phyloP scores from a whole-genome alignment of 2,113 vertebrate genomes.

The Nothoprocta perdicaria region DNA sequence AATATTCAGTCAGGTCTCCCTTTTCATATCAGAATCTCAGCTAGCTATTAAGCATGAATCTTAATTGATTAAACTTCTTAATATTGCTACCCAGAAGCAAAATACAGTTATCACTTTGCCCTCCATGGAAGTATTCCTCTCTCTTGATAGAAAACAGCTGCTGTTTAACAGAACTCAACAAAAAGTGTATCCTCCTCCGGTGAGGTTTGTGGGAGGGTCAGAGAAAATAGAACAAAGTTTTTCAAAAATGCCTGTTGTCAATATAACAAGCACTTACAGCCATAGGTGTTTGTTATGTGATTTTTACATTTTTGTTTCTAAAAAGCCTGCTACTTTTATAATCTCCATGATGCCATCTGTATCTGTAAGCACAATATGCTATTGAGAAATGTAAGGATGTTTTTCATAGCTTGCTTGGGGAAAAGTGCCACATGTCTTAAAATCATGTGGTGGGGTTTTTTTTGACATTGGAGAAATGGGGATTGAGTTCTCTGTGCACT shows the following conservation, averaged over 20 bases:
- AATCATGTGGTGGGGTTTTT: background rate
- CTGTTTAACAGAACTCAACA: background rate
- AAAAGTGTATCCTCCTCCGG: background rate
- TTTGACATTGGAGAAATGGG: background rate
- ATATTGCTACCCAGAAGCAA: background rate
- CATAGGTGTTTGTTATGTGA: background rate
- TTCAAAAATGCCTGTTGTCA: background rate
- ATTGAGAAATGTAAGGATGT: background rate
- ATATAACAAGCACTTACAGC: background rate
- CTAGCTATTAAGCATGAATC: background rate
- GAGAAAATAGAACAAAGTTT: background rate
- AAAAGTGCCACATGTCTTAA: background rate
- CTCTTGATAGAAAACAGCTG: background rate
- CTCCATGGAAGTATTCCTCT: background rate
- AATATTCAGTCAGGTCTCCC: background rate
- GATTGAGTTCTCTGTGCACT: fast-evolving
- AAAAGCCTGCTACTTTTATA: background rate
- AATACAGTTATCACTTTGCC: background rate
- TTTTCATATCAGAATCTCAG: background rate
- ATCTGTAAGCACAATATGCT: background rate
- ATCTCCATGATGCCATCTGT: background rate
- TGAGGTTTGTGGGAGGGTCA: background rate
- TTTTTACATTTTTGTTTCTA: background rate
- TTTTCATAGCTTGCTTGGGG: background rate
- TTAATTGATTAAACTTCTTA: background rate